Conservation (phyloP, 2,113 vertebrate species). For the Rhea pennata region DNA sequence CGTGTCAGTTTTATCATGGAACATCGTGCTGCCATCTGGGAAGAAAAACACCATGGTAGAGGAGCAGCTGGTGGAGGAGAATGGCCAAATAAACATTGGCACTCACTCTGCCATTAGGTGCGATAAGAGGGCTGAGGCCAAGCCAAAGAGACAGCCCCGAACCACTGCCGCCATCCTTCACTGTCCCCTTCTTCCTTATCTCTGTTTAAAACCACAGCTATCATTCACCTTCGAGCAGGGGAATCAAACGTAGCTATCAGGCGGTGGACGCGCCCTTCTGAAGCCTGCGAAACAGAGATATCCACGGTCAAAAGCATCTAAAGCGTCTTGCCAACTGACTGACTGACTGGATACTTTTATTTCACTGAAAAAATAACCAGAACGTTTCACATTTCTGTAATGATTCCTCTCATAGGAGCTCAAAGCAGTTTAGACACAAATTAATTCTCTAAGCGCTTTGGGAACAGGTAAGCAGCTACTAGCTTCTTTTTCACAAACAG, state of each 20-base stretch:
- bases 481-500: neutral
- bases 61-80: constrained; percentile 81
- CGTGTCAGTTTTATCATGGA: constrained; percentile 81
- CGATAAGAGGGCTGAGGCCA: constrained; percentile 75
- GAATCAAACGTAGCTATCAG: constrained; percentile 63
- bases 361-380: constrained; percentile 35
- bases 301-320: constrained; percentile 27
- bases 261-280: constrained; percentile 1
- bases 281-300: constrained; percentile 58
- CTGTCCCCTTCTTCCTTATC: constrained; percentile 65
- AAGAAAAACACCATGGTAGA: constrained; percentile 79
- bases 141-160: constrained; percentile 65
- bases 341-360: neutral
- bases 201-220: constrained; percentile 65
- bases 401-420: neutral
- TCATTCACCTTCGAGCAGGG: constrained; percentile 57
- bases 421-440: neutral
- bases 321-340: neutral
- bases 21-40: constrained; percentile 84
- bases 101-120: constrained; percentile 78
- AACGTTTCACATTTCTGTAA: constrained; percentile 39
- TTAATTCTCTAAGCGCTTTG: neutral
- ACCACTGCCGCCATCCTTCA: constrained; percentile 58
- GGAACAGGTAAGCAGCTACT: neutral
- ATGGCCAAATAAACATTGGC: constrained; percentile 85